Base-by-base conservation (phyloP, 2,888 invertebrate genomes). In the Netelia virgata region DNA sequence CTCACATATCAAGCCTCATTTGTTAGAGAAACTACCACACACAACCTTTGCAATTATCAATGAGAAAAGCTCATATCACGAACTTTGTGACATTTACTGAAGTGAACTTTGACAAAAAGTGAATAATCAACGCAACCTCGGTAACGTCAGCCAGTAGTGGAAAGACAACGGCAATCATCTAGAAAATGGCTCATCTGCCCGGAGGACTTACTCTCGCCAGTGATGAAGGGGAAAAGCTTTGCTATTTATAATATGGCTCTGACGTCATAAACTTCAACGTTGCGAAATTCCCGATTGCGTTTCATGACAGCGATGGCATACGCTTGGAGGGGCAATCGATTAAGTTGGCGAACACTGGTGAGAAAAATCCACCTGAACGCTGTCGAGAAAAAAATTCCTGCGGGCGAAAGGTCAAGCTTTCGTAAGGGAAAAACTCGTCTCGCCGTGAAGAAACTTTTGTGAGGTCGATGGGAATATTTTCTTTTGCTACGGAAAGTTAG, bases 191-290 rank as follows among this genome's bases (percentile, higher is more conserved):
- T 53, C 47, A 47, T 53, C 53, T 28, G 43, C 70, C 41, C 9
- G 18, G 55, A 14, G 69, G 18, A 41, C 18, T 59, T 53, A 5
- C 23, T 64, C 64, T 79, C 70, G 16, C 43, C 18, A 47, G 50
- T 14, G 28, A 59, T 47, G 11, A 53, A 18, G 53, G 36, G 36
- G 36, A 36, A 23, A 70, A 70, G 63, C 79, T 20, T 72, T 55
- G 36, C 69, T 77, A 82, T 82, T 82, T 68, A 77, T 77, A 73
- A 77, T 78, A 61, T 74, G 73, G 68, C 68, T 68, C 41, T 50
- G 43, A 43, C 77, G 77, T 82, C 77, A 73, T 20, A 43, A 73
- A 78, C 73, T 82, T 82, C 6, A 18, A 50, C 59, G 66, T 61
- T 20, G 23, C 76, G n/a, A 55, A 72, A 18, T 18, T 14, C n/a